Evolutionary conservation across 2,113 vertebrate species (phyloP).

Genomic region (Cebidichthys violaceus): DNA sequence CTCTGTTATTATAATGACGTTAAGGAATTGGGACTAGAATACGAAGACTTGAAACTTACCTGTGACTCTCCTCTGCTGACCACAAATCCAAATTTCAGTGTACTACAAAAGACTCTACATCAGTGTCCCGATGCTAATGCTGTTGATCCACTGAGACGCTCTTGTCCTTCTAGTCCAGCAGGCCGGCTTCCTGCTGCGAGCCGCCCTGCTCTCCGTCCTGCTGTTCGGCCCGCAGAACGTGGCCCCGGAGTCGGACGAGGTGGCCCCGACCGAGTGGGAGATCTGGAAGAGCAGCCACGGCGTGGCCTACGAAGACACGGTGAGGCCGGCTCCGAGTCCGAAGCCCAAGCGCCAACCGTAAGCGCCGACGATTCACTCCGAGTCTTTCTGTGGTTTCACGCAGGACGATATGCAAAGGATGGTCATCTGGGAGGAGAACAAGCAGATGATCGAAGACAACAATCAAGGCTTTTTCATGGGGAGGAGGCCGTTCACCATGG

Average conservation of each 20-base stretch:
- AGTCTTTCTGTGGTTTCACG: constrained; percentile 15
- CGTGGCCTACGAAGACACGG: constrained; percentile 73
- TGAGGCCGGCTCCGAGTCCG: constrained; percentile 28
- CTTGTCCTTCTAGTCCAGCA: constrained; percentile 41
- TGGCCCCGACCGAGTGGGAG: constrained; percentile 71
- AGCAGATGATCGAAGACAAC: constrained; percentile 75
- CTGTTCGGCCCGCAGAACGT: constrained; percentile 49
- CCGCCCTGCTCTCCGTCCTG: constrained; percentile 59
- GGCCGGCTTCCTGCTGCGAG: constrained; percentile 56
- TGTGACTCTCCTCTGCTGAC: not conserved
- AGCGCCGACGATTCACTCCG: not conserved
- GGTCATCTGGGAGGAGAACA: constrained; percentile 81
- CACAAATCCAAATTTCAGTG: not conserved
- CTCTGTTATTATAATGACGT: too few relatives aligned
- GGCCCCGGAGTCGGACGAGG: constrained; percentile 77
- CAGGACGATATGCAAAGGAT: constrained; percentile 74
- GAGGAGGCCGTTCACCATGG: constrained; percentile 77
- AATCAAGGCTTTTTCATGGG: constrained; percentile 76
- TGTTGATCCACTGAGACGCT: not conserved
- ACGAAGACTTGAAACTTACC: not conserved
- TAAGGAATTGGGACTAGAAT: not conserved
- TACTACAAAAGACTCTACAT: not conserved
- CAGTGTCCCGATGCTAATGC: not conserved
- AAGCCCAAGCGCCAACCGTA: not conserved
- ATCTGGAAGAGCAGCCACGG: constrained; percentile 79